Evolutionary conservation across 2,797 vertebrate species (phyloP), one percentile per base, ranked within the genome.

Genomic region (Ctenochaetus hawaiiensis): DNA sequence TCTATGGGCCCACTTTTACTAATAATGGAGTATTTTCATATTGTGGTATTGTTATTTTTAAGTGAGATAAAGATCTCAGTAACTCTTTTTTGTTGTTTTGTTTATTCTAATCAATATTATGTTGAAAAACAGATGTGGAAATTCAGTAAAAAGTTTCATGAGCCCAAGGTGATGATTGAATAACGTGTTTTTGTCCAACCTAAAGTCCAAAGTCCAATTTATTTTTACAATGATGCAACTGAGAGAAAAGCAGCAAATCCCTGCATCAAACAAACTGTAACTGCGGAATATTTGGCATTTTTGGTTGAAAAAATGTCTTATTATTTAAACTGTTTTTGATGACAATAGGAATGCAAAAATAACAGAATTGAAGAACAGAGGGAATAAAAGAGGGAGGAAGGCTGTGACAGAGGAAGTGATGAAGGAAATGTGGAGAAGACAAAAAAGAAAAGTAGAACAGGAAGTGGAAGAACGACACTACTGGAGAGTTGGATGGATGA

Each of bases 401-500:
- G 30, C 26, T 8, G 45, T 1, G 17, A 75, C 34, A 41, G 1
- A 34, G 49, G 75, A 72, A 45, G 58, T 37, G 52, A 57, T 52
- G 45, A 53, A n/a, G 39, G 16, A 54, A 43, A 71, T 48, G 56
- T 59, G 41, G 43, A 66, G 75, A 39, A 61, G 59, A 49, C 58
- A 53, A 13, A 51, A 52, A 26, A 39, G 43, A 22, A 39, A 30
- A 23, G 4, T 30, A 7, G 1, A 13, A 41, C 20, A 17, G 30
- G 34, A n/a, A 43, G 51, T 48, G 43, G 43, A 44, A 66, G 26
- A 43, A 62, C 12, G 51, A 51, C 37, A 18, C 72, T 58, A 52
- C 41, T 64, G 72, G 53, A 69, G 64, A 62, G 52, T 43, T 4
- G 65, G 71, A 77, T 44, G 41, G 63, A 78, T 58, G 67, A 72